These are phyloP conservation scores for Tychaedon coryphoeus DNA, from an alignment of 2,113 vertebrate species.

Conservation along the genomic window DNA sequence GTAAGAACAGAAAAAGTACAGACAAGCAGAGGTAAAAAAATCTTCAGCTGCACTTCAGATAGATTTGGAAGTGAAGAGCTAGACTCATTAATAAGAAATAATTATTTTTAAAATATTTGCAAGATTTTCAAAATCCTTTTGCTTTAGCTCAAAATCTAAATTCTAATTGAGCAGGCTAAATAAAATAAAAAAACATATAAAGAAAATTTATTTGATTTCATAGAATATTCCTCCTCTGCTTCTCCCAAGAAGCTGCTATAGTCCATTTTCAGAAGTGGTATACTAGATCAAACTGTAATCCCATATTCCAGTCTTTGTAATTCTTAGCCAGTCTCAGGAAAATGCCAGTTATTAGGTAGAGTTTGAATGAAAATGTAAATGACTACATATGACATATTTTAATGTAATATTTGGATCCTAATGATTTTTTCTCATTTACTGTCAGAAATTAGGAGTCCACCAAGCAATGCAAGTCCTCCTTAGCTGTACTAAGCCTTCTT, in stretches of 20 bases:
- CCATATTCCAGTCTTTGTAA: not conserved
- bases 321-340: not conserved
- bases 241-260: not conserved
- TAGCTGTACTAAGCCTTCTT: not conserved
- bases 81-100: not conserved
- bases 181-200: not conserved
- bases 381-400: not conserved
- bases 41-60: not conserved
- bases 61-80: not conserved
- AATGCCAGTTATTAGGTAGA: not conserved
- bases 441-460: not conserved
- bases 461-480: not conserved
- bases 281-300: not conserved
- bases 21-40: not conserved
- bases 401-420: not conserved
- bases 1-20: not conserved
- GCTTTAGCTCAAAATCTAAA: not conserved
- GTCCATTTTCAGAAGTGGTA: not conserved
- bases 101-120: not conserved
- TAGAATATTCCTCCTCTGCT: not conserved
- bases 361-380: not conserved
- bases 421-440: not conserved
- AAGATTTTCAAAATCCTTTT: not conserved
- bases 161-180: not conserved
- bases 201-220: not conserved